Evolutionary conservation across 2,888 invertebrate genomes (phyloP).

Genomic region (Lasiommata megera): DNA sequence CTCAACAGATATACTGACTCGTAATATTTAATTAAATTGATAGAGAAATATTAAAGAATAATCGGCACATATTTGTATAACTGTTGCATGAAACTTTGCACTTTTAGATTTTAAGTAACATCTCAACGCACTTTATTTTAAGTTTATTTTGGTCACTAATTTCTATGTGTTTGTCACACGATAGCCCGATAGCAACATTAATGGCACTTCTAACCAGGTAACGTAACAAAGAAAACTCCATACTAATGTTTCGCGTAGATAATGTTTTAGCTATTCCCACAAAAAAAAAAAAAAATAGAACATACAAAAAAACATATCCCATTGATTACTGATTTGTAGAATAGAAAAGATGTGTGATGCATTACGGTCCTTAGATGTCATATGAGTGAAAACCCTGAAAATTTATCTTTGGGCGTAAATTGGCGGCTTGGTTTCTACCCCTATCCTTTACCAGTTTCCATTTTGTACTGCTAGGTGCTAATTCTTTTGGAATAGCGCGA

Average conservation of each 20-base stretch:
- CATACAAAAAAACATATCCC: not conserved
- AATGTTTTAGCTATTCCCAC: not conserved
- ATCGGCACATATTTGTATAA: conserved; percentile 4
- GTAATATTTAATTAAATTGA: too few relatives aligned
- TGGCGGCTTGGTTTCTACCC: conserved; percentile 19
- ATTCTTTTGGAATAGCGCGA: conserved; percentile 10
- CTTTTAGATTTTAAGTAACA: conserved; percentile 29
- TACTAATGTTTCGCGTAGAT: conserved; percentile 51
- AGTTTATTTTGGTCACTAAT: conserved; percentile 65
- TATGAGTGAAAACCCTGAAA: conserved; percentile 11
- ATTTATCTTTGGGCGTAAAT: conserved; percentile 6
- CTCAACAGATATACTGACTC: too few relatives aligned
- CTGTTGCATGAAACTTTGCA: conserved; percentile 31
- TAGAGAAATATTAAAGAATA: not conserved
- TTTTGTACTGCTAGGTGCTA: conserved; percentile 10
- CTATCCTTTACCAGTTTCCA: conserved; percentile 19
- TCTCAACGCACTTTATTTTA: conserved; percentile 32
- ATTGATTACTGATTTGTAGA: conserved; percentile 15
- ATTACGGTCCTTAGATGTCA: conserved; percentile 17
- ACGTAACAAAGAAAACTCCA: conserved; percentile 66
- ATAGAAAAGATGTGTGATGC: conserved; percentile 25
- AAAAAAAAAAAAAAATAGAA: conserved; percentile 17
- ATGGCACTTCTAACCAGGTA: conserved; percentile 97
- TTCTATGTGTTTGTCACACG: conserved; percentile 85
- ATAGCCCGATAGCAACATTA: conserved; percentile 97